phyloP scores from a whole-genome alignment of 1,140 invertebrate species.

The Sitophilus oryzae region DNA sequence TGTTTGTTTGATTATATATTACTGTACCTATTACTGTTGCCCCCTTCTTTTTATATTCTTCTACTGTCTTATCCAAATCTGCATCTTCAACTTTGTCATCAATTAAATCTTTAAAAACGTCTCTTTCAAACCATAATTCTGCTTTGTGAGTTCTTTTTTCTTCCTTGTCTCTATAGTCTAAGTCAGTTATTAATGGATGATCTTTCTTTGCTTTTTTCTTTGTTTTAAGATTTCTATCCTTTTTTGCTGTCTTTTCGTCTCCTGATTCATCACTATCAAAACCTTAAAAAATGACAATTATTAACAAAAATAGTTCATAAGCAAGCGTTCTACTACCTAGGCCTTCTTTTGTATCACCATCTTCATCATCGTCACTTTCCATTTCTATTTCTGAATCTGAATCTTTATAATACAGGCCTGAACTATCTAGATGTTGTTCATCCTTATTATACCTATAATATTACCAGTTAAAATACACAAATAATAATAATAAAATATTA shows the following conservation, averaged over 20 bases:
- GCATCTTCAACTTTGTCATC: conserved; percentile 81
- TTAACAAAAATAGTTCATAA: neutral
- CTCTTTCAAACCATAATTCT: conserved; percentile 85
- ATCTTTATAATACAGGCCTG: conserved; percentile 66
- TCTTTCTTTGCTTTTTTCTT: conserved; percentile 47
- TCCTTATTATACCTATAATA: conserved; percentile 65
- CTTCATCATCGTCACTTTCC: conserved; percentile 52
- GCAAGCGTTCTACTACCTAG: conserved; percentile 45
- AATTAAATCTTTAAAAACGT: conserved; percentile 76
- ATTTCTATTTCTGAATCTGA: conserved; percentile 64
- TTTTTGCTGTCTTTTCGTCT: conserved; percentile 41
- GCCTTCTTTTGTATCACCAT: conserved; percentile 52
- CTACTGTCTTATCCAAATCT: conserved; percentile 75
- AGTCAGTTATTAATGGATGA: conserved; percentile 80
- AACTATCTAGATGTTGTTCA: conserved; percentile 61
- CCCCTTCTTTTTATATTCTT: conserved; percentile 68
- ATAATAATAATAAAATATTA: too few relatives aligned
- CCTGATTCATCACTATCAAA: conserved; percentile 45
- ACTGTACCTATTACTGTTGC: conserved; percentile 36
- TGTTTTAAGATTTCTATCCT: conserved; percentile 37
- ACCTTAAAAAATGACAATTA: conserved; percentile 42
- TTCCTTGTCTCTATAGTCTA: conserved; percentile 69
- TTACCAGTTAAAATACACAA: too few relatives aligned
- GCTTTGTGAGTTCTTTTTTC: conserved; percentile 69
- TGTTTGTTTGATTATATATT: too few relatives aligned